Conservation (phyloP, 2,113 vertebrate genomes). For the Telmatochromis sp. region DNA sequence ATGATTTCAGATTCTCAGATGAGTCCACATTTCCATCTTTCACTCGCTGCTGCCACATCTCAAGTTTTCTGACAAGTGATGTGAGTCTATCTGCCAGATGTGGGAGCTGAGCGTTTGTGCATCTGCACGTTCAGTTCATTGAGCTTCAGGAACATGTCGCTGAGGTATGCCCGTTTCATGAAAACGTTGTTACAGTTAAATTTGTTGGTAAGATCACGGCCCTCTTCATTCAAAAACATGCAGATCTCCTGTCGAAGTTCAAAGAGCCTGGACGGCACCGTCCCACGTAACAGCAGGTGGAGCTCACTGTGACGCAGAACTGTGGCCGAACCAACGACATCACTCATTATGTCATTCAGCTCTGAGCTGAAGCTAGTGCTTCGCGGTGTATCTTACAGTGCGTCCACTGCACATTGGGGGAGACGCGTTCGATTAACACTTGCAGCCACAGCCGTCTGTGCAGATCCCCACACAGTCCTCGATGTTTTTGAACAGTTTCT, state of each 20-base stretch:
- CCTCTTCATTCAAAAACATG: not conserved
- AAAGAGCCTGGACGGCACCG: not conserved
- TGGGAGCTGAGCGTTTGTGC: not conserved
- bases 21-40: not conserved
- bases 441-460: not conserved
- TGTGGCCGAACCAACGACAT: not conserved
- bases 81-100: not conserved
- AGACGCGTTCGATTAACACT: no score
- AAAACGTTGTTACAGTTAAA: not conserved
- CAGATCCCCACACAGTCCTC: not conserved
- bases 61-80: not conserved
- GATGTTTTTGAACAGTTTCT: not conserved
- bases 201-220: not conserved
- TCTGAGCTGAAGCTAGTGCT: no score
- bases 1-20: not conserved
- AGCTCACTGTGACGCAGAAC: not conserved
- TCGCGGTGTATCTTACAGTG: no score
- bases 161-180: accelerated
- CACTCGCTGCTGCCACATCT: not conserved
- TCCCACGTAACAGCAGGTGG: not conserved
- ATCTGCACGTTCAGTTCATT: not conserved
- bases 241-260: accelerated
- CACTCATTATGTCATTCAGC: no score
- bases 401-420: no score
- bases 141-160: not conserved